Percentiles rank a stretch among this genome's conserved stretches.
phyloP scores from a whole-genome alignment of 2,113 vertebrate species.

The Tenebrosternarchus preto region DNA sequence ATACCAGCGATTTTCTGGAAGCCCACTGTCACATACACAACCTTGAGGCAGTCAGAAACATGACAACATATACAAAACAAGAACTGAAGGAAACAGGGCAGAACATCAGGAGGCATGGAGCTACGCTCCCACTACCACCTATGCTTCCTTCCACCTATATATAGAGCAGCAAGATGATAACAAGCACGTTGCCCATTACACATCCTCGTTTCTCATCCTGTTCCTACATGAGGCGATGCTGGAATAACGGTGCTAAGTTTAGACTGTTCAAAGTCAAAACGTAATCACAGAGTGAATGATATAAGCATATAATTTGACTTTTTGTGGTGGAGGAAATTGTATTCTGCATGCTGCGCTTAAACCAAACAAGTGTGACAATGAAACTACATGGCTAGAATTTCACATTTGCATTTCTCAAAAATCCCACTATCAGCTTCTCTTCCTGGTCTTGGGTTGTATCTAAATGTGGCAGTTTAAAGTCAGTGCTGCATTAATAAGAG shows the following conservation, averaged over 20 bases:
- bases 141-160: conserved; percentile 11
- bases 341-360: conserved; percentile 42
- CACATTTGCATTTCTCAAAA: conserved; percentile 7
- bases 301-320: conserved; percentile 44
- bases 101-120: neutral
- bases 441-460: neutral
- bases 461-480: conserved; percentile 3
- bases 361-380: conserved; percentile 33
- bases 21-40: neutral
- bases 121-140: neutral
- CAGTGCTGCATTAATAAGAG: neutral
- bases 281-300: conserved; percentile 41
- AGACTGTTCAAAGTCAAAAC: conserved; percentile 1
- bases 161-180: conserved; percentile 12
- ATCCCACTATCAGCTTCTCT: conserved; percentile 17
- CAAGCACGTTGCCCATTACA: conserved; percentile 10
- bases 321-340: conserved; percentile 43
- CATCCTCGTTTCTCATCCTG: conserved; percentile 19
- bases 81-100: neutral
- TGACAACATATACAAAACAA: neutral
- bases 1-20: neutral
- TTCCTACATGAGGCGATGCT: conserved; percentile 8
- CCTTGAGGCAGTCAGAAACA: neutral
- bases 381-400: conserved; percentile 8
- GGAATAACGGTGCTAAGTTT: conserved; percentile 33